Base-by-base conservation (phyloP, 2,888 invertebrate species). In the Willowsia nigromaculata region DNA sequence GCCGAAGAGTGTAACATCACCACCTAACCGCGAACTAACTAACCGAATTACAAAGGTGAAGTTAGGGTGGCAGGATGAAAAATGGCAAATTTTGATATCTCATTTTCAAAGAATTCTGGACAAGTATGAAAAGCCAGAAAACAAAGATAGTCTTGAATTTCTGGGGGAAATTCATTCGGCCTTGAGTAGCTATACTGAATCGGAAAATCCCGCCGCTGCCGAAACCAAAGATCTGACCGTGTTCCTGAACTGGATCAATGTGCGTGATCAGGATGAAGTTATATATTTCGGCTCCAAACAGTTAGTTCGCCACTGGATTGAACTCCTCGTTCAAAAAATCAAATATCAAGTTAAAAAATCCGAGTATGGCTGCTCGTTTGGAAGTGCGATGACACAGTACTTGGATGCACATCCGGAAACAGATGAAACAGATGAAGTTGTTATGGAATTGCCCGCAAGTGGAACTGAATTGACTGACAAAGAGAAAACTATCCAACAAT, bases 31-130 rank as follows among this genome's bases (percentile, higher is more conserved):
- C n/a, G n/a, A n/a, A n/a, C n/a, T n/a, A n/a, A n/a, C n/a, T n/a
- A 90, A 89, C 47, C 88, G 90, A 80, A 91, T 91, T 15, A 90
- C 91, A 22, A 88, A 89, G 40, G 91, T 91, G 47, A 91, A 91
- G 65, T 50, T 91, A 50, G 86, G 85, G 13, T 88, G 90, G 76
- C 87, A 91, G 18, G 89, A 91, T 50, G 47, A 25, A 11, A 91
- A 91, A 74, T 43, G 91, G 40, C 43, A 85, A 27, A 47, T 68
- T 0, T 43, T 91, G 68, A 87, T 85, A 13, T n/a, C 80, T 13
- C 88, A 89, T 43, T 91, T 86, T 50, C n/a, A 47, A 0, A 78
- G 89, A 25, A 83, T 91, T 22, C 47, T 91, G 25, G 76, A 71
- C 1, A 85, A 89, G 40, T 85, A 43, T 27, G 81, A 76, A 11